phyloP scores from a whole-genome alignment of 2,797 vertebrate genomes.

The Enoplosus armatus region DNA sequence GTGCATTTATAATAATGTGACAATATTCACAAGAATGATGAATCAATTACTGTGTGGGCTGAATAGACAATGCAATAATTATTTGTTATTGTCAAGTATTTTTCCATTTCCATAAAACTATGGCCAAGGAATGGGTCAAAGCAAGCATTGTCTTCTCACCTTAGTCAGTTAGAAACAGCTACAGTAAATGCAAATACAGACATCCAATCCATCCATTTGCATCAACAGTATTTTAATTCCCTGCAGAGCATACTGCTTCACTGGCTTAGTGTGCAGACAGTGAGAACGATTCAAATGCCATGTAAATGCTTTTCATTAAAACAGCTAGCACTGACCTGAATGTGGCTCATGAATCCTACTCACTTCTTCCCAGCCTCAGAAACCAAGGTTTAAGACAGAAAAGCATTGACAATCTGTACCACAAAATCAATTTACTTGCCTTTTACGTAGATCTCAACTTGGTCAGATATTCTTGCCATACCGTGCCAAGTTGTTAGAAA shows the following conservation, averaged over 20 bases:
- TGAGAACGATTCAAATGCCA: conserved; percentile 69
- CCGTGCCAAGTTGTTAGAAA: neutral
- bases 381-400: conserved; percentile 22
- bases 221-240: conserved; percentile 42
- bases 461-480: conserved; percentile 1
- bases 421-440: neutral
- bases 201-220: conserved; percentile 42
- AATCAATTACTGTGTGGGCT: conserved; percentile 21
- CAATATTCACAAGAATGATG: conserved; percentile 34
- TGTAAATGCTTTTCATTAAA: conserved; percentile 57
- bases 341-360: conserved; percentile 33
- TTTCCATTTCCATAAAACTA: conserved; percentile 27
- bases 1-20: conserved; percentile 47
- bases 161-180: conserved; percentile 9
- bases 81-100: conserved; percentile 2
- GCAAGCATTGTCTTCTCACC: conserved; percentile 9
- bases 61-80: conserved; percentile 32
- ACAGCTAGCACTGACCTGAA: conserved; percentile 39
- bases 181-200: conserved; percentile 44
- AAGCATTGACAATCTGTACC: neutral
- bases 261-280: conserved; percentile 39
- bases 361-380: conserved; percentile 13
- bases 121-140: conserved; percentile 13
- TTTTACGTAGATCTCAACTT: neutral
- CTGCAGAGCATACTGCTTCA: conserved; percentile 41